Conservation (phyloP, 2,113 vertebrate genomes). For the Oryzias curvinotus region DNA sequence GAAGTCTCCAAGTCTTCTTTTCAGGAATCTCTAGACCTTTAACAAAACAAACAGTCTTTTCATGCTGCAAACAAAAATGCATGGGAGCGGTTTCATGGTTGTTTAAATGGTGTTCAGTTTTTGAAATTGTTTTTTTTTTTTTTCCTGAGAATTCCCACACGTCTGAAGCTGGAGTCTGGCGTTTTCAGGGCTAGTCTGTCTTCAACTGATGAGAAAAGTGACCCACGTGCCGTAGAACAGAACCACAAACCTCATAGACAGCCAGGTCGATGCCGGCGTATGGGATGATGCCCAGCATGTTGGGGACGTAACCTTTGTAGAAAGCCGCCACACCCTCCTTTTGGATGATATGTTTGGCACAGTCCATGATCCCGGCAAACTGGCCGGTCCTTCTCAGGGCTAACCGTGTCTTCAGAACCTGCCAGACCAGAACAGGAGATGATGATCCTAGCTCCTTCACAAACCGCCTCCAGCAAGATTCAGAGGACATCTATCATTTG, state of each 20-base stretch:
- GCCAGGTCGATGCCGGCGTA: conserved; percentile 96
- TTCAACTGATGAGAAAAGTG: background rate
- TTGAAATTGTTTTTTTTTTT: no score
- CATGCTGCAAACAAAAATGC: no score
- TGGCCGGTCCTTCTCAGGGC: conserved; percentile 90
- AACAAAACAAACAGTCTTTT: no score
- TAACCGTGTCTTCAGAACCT: conserved; percentile 95
- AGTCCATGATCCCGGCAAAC: conserved; percentile 85
- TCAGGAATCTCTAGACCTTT: no score
- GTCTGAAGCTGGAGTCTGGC: no score
- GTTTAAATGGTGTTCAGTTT: no score
- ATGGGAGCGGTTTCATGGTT: no score
- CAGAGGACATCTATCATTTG: background rate
- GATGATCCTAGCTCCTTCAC: background rate
- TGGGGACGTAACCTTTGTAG: conserved; percentile 96
- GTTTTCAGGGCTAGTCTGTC: no score
- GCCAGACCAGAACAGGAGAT: conserved; percentile 11
- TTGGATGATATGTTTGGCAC: conserved; percentile 85
- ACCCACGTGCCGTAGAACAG: background rate
- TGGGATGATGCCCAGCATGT: conserved; percentile 95
- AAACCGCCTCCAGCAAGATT: background rate
- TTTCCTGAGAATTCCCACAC: no score
- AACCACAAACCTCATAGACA: conserved; percentile 87
- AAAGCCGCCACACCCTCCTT: conserved; percentile 88
- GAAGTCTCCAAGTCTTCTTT: no score